Conservation (phyloP, 2,797 vertebrate species). For the Sphenodon punctatus region DNA sequence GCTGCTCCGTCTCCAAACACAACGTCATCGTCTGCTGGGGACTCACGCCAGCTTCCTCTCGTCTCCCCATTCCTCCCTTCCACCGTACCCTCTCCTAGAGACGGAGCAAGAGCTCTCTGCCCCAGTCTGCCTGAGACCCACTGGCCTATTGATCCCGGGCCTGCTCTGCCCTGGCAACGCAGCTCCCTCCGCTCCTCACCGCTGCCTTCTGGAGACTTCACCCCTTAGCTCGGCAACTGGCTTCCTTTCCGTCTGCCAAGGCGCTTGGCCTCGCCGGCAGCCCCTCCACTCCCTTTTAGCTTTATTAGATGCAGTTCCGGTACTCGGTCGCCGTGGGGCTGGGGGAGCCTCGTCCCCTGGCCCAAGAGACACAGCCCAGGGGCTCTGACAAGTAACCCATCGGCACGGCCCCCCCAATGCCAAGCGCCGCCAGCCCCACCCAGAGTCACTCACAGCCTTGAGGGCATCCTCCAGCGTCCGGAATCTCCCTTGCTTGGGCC, state of each 20-base stretch:
- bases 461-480: conserved; percentile 89
- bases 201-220: no score
- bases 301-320: no score
- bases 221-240: no score
- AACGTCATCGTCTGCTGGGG: background rate
- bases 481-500: conserved; percentile 47
- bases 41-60: background rate
- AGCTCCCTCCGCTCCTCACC: background rate
- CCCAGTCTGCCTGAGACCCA: no score
- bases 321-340: no score
- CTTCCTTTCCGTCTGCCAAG: no score
- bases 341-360: no score
- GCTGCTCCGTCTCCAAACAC: no score
- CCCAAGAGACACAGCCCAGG: no score
- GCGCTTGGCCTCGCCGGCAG: no score
- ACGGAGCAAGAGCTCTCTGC: background rate
- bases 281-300: no score
- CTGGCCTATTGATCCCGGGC: background rate
- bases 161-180: background rate
- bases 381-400: fast-evolving
- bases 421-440: background rate
- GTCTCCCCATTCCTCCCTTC: no score
- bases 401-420: background rate
- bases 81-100: background rate
- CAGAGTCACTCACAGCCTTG: conserved; percentile 83